These are phyloP conservation scores for Elachura formosa DNA, from an alignment of 2,113 vertebrate genomes.

Conservation along the genomic window DNA sequence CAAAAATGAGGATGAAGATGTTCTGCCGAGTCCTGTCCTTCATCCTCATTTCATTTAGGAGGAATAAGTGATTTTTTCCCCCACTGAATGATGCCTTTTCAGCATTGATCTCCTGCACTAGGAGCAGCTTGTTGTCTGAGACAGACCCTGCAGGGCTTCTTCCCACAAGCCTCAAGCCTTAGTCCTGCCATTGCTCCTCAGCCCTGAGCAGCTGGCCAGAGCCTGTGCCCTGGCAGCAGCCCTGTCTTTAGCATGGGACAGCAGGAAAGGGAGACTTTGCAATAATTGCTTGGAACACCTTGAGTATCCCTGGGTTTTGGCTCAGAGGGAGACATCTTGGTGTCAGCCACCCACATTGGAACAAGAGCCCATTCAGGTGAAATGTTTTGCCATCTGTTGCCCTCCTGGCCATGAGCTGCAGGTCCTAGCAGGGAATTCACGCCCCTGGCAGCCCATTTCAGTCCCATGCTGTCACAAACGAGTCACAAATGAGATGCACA, in stretches of 20 bases:
- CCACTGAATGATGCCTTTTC: neutral
- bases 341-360: neutral
- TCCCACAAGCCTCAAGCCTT: neutral
- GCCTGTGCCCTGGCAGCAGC: neutral
- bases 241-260: neutral
- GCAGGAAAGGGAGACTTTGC: neutral
- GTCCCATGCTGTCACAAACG: accelerated
- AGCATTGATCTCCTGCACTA: neutral
- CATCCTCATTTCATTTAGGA: neutral
- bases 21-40: neutral
- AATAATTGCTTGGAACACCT: neutral
- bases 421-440: neutral
- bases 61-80: neutral
- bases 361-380: neutral
- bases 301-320: neutral
- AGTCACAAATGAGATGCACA: neutral
- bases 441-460: neutral
- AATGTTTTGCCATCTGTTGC: neutral
- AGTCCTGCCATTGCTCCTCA: neutral
- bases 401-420: neutral
- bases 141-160: neutral
- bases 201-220: neutral
- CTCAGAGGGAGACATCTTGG: neutral
- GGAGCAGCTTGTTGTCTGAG: neutral
- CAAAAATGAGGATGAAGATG: neutral